These are phyloP conservation scores for Mesoclemmys tuberculata DNA, from an alignment of 2,113 vertebrate species.

Conservation along the genomic window DNA sequence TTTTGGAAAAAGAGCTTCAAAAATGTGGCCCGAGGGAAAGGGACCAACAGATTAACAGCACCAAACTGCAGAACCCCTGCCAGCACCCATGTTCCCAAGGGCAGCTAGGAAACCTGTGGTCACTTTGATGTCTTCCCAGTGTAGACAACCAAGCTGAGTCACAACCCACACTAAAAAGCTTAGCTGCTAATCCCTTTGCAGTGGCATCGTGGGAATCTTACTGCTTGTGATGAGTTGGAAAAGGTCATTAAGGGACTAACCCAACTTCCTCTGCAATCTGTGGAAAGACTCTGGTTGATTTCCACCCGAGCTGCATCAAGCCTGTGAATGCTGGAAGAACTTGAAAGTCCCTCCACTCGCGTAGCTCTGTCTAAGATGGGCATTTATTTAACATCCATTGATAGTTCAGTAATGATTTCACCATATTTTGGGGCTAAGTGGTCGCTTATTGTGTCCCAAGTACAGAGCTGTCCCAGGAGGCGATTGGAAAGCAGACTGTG, in stretches of 20 bases:
- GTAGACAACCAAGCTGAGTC: rapidly evolving
- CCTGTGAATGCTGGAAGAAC: not conserved
- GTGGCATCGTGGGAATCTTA: not conserved
- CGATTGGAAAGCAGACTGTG: not conserved
- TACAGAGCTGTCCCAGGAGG: not conserved
- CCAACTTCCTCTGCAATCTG: not conserved
- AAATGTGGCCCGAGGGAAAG: too few relatives aligned
- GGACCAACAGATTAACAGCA: not conserved
- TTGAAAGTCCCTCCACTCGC: not conserved
- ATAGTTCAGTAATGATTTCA: too few relatives aligned
- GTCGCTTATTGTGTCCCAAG: not conserved
- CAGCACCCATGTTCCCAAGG: not conserved
- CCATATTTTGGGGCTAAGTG: not conserved
- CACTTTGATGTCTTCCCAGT: not conserved
- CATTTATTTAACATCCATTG: too few relatives aligned
- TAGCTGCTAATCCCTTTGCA: not conserved
- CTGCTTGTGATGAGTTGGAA: rapidly evolving
- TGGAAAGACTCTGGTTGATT: not conserved
- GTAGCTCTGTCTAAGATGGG: not conserved
- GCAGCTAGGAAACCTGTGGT: not conserved
- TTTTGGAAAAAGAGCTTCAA: not conserved
- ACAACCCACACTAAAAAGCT: not conserved
- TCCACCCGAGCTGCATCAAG: not conserved
- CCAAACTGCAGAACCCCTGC: not conserved
- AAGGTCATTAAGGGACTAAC: not conserved